These are phyloP conservation scores for Proteles cristata DNA, from an alignment of 2,113 vertebrate species.

Conservation along the genomic window DNA sequence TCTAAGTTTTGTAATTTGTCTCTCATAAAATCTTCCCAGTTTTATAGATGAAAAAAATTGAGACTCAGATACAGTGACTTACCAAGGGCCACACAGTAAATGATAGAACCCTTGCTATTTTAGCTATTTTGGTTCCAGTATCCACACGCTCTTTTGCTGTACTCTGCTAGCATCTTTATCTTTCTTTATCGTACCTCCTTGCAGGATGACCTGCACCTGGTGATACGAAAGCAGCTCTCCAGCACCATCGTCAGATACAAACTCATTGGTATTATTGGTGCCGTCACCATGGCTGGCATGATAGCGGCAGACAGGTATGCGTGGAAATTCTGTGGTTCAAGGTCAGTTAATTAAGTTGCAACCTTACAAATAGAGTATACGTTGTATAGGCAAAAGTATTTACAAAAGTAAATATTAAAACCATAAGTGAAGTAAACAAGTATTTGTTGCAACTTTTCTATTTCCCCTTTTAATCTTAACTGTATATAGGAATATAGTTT, in stretches of 20 bases:
- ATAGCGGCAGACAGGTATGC: conserved; percentile 91
- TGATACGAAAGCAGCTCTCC: conserved; percentile 97
- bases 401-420: not conserved
- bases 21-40: not conserved
- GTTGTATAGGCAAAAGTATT: not conserved
- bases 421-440: not conserved
- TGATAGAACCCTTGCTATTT: not conserved
- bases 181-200: conserved; percentile 19
- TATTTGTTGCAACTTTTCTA: not conserved
- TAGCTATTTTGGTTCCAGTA: not conserved
- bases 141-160: not conserved
- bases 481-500: not conserved
- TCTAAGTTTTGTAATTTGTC: not conserved
- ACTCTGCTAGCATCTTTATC: not conserved
- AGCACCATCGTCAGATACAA: conserved; percentile 95
- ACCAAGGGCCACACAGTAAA: not conserved
- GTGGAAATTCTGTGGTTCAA: not conserved
- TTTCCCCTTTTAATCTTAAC: not conserved
- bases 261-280: conserved; percentile 96
- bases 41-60: conserved; percentile 29
- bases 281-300: conserved; percentile 93
- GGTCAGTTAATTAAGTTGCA: not conserved
- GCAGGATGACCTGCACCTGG: conserved; percentile 97
- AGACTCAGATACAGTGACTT: conserved; percentile 24
- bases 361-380: not conserved